Percentiles rank a stretch among this genome's conserved stretches.
Conservation (phyloP, 2,113 vertebrate genomes). For the Gallinago media region DNA sequence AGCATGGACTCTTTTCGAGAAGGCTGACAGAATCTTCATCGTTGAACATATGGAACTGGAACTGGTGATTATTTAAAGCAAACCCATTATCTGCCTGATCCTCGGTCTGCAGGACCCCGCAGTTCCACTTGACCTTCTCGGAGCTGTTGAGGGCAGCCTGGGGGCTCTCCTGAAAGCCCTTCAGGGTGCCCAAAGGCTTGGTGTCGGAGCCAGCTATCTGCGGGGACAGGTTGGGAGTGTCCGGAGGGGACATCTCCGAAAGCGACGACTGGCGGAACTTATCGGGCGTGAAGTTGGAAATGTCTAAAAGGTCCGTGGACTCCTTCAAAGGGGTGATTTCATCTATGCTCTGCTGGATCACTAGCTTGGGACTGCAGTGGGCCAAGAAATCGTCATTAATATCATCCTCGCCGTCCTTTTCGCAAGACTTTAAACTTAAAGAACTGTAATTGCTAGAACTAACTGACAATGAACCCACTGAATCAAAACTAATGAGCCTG, state of each 20-base stretch:
- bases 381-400: constrained; percentile 95
- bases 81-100: constrained; percentile 87
- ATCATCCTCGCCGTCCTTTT: constrained; percentile 94
- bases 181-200: constrained; percentile 85
- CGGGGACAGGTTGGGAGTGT: constrained; percentile 96
- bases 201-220: constrained; percentile 90
- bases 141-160: constrained; percentile 81
- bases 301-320: constrained; percentile 96
- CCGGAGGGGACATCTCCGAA: constrained; percentile 95
- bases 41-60: constrained; percentile 94
- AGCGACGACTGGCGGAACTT: constrained; percentile 97
- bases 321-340: constrained; percentile 95
- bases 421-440: constrained; percentile 94
- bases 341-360: constrained; percentile 97
- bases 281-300: constrained; percentile 99
- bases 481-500: constrained; percentile 97
- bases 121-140: constrained; percentile 93
- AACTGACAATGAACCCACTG: constrained; percentile 93
- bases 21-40: constrained; percentile 88
- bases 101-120: constrained; percentile 83
- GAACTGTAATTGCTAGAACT: constrained; percentile 97
- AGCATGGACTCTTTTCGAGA: constrained; percentile 85
- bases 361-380: constrained; percentile 97
- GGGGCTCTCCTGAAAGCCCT: constrained; percentile 87
- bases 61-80: constrained; percentile 90